Evolutionary conservation across 2,888 invertebrate genomes (phyloP).

Genomic region (Bellardia pandia): DNA sequence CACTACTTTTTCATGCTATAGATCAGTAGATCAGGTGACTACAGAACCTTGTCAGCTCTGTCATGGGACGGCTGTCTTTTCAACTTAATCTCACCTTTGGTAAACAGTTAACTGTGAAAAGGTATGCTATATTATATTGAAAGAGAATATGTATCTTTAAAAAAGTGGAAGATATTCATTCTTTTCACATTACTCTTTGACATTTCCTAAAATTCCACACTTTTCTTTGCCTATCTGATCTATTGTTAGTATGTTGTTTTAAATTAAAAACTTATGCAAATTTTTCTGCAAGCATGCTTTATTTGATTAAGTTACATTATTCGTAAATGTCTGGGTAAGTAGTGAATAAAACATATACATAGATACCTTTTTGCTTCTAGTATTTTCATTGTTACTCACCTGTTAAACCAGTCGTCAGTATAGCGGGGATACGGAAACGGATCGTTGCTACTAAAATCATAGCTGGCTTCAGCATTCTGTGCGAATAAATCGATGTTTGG

Average conservation of each 20-base stretch:
- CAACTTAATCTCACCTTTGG: no score
- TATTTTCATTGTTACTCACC: constrained; percentile 86
- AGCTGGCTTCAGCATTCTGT: constrained; percentile 98
- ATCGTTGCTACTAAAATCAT: constrained; percentile 99
- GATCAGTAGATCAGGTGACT: no score
- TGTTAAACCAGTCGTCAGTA: constrained; percentile 99
- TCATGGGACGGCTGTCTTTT: no score
- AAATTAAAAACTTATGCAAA: constrained; percentile 1
- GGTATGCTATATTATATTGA: no score
- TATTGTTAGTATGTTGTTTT: not conserved
- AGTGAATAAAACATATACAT: not conserved
- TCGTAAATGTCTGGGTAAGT: not conserved
- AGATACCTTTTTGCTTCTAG: not conserved
- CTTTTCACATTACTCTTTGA: no score
- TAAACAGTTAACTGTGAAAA: no score
- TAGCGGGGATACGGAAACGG: constrained; percentile 99
- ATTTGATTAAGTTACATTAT: not conserved
- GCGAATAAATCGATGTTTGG: not conserved
- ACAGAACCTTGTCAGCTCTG: no score
- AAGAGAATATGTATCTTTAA: no score
- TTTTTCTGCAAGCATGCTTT: not conserved
- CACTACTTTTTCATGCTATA: no score
- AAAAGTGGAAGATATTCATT: no score
- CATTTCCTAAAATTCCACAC: no score
- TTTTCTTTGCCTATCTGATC: not conserved